phyloP scores from a whole-genome alignment of 2,797 vertebrate genomes.

The Rhinogobio ventralis region DNA sequence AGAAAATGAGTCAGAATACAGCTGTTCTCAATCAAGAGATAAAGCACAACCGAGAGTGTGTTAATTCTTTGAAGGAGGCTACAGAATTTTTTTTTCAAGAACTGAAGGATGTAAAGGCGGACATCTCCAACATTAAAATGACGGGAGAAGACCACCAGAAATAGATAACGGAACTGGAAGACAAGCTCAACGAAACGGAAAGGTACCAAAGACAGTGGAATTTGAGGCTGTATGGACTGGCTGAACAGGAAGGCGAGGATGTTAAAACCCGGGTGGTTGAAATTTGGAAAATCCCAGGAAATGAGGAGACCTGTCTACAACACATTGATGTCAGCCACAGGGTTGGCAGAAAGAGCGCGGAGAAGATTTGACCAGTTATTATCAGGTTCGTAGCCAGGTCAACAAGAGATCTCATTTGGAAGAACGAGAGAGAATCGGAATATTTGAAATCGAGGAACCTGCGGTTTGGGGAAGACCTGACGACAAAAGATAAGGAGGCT shows the following conservation, averaged over 20 bases:
- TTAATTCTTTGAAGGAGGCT: background rate
- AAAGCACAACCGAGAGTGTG: background rate
- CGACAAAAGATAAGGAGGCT: background rate
- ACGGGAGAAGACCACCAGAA: background rate
- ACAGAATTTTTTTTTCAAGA: background rate
- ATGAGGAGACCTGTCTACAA: background rate
- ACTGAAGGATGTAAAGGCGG: background rate
- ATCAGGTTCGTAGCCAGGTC: background rate
- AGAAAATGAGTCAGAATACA: background rate
- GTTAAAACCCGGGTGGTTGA: background rate
- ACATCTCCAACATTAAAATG: background rate
- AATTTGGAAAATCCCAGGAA: background rate
- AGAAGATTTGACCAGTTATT: background rate
- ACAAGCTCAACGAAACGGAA: background rate
- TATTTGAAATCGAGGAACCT: background rate
- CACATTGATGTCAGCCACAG: background rate
- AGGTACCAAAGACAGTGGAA: background rate
- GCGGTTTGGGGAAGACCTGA: background rate
- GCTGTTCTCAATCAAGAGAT: background rate
- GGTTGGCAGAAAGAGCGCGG: background rate
- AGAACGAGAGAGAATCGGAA: too few relatives aligned
- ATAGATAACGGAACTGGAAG: background rate
- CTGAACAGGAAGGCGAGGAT: background rate
- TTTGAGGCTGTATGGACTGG: background rate
- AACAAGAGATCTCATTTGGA: constrained; percentile 2